Conservation (phyloP, 2,888 invertebrate genomes). For the Drosophila formosana region DNA sequence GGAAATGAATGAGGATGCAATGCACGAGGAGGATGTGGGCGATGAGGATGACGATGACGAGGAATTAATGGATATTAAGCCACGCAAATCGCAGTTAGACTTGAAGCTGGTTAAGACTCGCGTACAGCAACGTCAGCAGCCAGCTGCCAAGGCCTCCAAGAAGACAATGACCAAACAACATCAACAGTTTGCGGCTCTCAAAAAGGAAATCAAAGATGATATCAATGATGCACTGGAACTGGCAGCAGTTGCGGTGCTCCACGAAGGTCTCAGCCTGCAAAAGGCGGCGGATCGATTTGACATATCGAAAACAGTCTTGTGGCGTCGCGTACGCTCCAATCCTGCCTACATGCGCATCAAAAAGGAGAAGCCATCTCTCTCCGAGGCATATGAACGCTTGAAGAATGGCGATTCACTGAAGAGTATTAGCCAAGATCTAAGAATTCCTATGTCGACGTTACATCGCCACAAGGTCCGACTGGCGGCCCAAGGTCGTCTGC, state of each 20-base stretch:
- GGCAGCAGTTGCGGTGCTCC: conserved; percentile 83
- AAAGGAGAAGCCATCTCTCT: conserved; percentile 82
- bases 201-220: conserved; percentile 65
- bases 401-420: conserved; percentile 84
- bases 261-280: conserved; percentile 83
- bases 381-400: conserved; percentile 82
- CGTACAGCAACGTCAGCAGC: conserved; percentile 37
- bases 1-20: conserved; percentile 59
- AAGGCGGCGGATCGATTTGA: conserved; percentile 84
- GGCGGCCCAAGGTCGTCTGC: conserved; percentile 82
- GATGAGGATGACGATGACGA: conserved; percentile 64
- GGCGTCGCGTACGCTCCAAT: conserved; percentile 84
- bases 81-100: conserved; percentile 57
- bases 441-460: conserved; percentile 85
- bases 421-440: conserved; percentile 83
- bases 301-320: conserved; percentile 84
- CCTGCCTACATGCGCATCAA: conserved; percentile 83
- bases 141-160: conserved; percentile 36
- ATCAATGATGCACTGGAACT: conserved; percentile 76
- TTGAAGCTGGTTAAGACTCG: conserved; percentile 45
- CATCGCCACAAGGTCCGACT: conserved; percentile 84
- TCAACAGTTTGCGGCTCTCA: conserved; percentile 54
- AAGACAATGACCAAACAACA: conserved; percentile 50
- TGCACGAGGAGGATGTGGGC: conserved; percentile 49
- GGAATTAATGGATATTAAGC: conserved; percentile 56